Evolutionary conservation across 1,140 invertebrate species (phyloP), one percentile per base, ranked within the genome.

Genomic region (Caenorhabditis inopinata): DNA sequence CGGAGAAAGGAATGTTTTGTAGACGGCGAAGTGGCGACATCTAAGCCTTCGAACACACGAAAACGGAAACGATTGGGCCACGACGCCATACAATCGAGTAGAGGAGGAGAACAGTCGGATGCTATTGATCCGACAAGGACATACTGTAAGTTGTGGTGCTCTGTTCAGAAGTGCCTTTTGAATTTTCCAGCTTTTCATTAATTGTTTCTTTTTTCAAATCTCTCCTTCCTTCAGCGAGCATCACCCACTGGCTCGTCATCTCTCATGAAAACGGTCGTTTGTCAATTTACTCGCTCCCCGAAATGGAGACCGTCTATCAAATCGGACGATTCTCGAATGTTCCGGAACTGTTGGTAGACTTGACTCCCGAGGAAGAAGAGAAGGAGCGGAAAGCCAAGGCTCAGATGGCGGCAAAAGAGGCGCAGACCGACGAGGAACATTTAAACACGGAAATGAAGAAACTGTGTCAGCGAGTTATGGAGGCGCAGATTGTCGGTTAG

Each of bases 211-310:
- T 42, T 42, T 42, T 42, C n/a, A n/a, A n/a, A n/a, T n/a, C n/a
- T n/a, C 14, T 14, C 38, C 38, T 9, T 46, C 85, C 48, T 49
- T 51, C 46, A 76, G 75, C 78, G 29, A 25, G 18, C 32, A 77
- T 85, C 16, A 78, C 86, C 16, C 80, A 83, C 68, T 88, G 83
- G 77, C 21, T 87, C 11, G 74, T 86, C 14, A 38, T 87, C 18
- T 73, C 85, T 45, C 85, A 85, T 7, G 87, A 87, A 49, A 88
- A 84, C 45, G 87, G 86, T 7, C 62, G 83, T 75, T 12, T 88
- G 1, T 79, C 84, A 27, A 84, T 87, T 18, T 87, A 86, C 53
- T 80, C 62, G 14, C 62, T 86, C 6, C 85, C 86, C 2, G 75
- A 81, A 21, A 18, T 88, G 47, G 62, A 77, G 46, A 42, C 87